Evolutionary conservation across 2,888 invertebrate genomes (phyloP).

Genomic region (Dascillus cervinus): DNA sequence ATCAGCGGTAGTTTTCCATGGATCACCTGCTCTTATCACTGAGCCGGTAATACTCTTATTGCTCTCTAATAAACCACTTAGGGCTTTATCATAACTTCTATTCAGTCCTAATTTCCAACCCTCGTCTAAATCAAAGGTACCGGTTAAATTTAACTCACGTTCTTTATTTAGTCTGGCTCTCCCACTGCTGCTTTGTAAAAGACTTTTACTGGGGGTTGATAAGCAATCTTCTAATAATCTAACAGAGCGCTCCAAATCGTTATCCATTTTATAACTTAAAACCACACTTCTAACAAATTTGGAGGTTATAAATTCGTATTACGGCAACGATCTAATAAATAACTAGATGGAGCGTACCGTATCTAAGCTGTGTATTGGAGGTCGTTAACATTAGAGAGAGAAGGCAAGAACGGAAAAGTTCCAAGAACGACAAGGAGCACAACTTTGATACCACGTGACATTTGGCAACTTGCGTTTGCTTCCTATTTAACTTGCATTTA

Average conservation of each 20-base stretch:
- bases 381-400: too few species aligned
- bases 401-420: too few species aligned
- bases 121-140: conserved; percentile 25
- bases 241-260: conserved; percentile 36
- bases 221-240: conserved; percentile 36
- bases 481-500: too few species aligned
- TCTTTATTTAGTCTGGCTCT: conserved; percentile 9
- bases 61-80: conserved; percentile 14
- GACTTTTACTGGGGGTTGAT: conserved; percentile 24
- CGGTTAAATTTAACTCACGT: conserved; percentile 24
- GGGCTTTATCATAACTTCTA: conserved; percentile 10
- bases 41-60: conserved; percentile 32
- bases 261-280: conserved; percentile 29
- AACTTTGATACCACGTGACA: too few species aligned
- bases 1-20: conserved; percentile 35
- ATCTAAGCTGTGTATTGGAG: too few species aligned
- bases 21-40: conserved; percentile 28
- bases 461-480: too few species aligned
- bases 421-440: too few species aligned
- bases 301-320: too few species aligned
- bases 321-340: too few species aligned
- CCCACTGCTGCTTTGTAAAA: conserved; percentile 11
- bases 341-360: too few species aligned
- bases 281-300: too few species aligned
- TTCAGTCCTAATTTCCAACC: conserved; percentile 15